Percentiles rank a stretch among this genome's conserved stretches.
phyloP scores from a whole-genome alignment of 2,113 vertebrate species.

The Platanista minor region DNA sequence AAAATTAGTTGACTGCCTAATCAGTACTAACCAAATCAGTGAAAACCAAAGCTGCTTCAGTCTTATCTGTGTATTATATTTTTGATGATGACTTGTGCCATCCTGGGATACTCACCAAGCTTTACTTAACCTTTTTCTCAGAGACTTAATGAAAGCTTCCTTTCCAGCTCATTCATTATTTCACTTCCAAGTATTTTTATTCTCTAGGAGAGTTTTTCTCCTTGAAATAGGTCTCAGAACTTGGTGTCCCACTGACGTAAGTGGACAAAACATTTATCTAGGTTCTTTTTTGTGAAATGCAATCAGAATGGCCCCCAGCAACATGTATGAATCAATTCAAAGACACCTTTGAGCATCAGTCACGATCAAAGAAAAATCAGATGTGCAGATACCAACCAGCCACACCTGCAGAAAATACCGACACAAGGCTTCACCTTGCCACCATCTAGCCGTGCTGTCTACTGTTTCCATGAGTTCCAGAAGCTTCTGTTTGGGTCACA shows the following conservation, averaged over 20 bases:
- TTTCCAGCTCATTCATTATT: background rate
- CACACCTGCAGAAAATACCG: background rate
- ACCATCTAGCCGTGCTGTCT: background rate
- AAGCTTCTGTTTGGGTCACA: background rate
- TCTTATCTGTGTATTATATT: fast-evolving
- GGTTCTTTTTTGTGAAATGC: background rate
- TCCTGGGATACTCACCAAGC: fast-evolving
- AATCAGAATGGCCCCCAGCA: background rate
- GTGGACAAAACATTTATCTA: background rate
- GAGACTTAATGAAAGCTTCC: background rate
- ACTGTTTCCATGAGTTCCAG: background rate
- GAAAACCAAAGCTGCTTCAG: background rate
- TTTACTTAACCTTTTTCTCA: fast-evolving
- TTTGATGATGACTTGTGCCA: background rate
- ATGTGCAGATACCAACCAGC: background rate
- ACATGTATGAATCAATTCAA: background rate
- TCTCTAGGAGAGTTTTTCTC: background rate
- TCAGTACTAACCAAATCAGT: background rate
- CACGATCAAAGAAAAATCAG: background rate
- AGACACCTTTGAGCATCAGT: background rate
- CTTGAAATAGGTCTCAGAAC: background rate
- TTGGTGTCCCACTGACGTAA: background rate
- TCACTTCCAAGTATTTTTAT: background rate
- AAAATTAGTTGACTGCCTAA: background rate
- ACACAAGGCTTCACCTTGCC: background rate